These are phyloP conservation scores for Catharus fuscescens DNA, from an alignment of 2,113 vertebrate genomes.

Conservation along the genomic window DNA sequence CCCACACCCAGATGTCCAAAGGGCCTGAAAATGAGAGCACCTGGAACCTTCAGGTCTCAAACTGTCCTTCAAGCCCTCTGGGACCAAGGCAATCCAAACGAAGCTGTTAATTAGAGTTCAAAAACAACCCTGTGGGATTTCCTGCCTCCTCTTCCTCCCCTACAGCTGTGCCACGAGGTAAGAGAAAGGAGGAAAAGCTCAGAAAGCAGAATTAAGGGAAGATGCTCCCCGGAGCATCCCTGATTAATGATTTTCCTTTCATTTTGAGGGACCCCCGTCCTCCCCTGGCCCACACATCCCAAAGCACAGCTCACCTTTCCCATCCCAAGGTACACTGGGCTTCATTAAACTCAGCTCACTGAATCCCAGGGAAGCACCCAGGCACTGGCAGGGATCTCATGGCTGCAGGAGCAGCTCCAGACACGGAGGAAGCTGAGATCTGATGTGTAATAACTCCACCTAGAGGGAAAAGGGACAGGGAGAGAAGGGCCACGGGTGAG, in stretches of 20 bases:
- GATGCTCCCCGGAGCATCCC: not conserved
- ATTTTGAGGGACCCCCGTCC: fast-evolving
- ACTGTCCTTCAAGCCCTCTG: not conserved
- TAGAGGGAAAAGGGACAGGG: not conserved
- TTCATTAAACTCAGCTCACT: not conserved
- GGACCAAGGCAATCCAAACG: not conserved
- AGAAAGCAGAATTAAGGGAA: not conserved
- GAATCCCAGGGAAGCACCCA: not conserved
- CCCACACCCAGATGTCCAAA: not conserved
- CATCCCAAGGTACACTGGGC: fast-evolving
- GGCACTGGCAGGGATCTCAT: not conserved
- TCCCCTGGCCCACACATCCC: not conserved
- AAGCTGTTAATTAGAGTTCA: fast-evolving
- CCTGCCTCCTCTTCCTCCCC: not conserved
- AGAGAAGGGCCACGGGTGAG: not conserved
- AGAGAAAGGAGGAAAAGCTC: not conserved
- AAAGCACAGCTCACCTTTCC: not conserved
- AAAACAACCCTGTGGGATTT: conserved; percentile 3
- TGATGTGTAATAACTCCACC: conserved; percentile 10
- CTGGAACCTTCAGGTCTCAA: fast-evolving
- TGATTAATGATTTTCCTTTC: not conserved
- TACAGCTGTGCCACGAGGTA: not conserved
- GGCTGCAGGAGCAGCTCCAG: not conserved
- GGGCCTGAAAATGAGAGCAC: not conserved
- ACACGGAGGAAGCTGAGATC: not conserved